Percentiles rank a stretch among this genome's conserved stretches.
phyloP scores from a whole-genome alignment of 2,888 invertebrate species.

The Heteromurus nitidus region DNA sequence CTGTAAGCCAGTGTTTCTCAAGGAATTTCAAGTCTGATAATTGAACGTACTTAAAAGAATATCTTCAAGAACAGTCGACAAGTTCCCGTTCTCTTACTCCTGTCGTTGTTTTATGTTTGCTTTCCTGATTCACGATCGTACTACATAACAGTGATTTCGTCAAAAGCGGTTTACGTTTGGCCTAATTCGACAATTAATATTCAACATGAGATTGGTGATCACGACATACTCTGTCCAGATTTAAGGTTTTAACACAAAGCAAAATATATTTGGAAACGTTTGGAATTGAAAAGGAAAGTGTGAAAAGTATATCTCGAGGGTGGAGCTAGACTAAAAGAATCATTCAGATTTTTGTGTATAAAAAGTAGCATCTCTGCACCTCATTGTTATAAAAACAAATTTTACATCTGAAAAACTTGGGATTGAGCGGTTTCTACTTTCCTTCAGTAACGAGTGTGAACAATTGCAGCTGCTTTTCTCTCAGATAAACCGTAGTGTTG shows the following conservation, averaged over 20 bases:
- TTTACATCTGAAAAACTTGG: too few relatives aligned
- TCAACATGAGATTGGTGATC: conserved; percentile 5
- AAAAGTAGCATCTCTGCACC: too few relatives aligned
- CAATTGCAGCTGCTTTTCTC: conserved; percentile 11
- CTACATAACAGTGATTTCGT: not conserved
- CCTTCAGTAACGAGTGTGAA: too few relatives aligned
- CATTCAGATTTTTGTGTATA: too few relatives aligned
- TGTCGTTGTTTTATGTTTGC: not conserved
- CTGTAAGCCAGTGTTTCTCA: not conserved
- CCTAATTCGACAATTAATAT: conserved; percentile 8
- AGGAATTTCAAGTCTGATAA: conserved; percentile 10
- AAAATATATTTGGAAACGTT: too few relatives aligned
- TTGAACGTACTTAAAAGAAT: not conserved
- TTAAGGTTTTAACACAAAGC: too few relatives aligned
- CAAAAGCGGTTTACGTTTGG: conserved; percentile 16
- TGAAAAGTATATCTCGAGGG: too few relatives aligned
- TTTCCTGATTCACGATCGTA: not conserved
- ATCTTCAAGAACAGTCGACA: not conserved
- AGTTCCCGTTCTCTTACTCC: not conserved
- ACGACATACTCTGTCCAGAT: conserved; percentile 28
- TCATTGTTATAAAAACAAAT: too few relatives aligned
- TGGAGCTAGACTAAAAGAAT: too few relatives aligned
- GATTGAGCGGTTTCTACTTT: too few relatives aligned
- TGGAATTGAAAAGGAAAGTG: too few relatives aligned
- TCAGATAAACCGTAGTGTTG: too few relatives aligned